Percentiles rank a stretch among this genome's conserved stretches.
Conservation (phyloP, 2,888 invertebrate species). For the Synanthedon formicaeformis region DNA sequence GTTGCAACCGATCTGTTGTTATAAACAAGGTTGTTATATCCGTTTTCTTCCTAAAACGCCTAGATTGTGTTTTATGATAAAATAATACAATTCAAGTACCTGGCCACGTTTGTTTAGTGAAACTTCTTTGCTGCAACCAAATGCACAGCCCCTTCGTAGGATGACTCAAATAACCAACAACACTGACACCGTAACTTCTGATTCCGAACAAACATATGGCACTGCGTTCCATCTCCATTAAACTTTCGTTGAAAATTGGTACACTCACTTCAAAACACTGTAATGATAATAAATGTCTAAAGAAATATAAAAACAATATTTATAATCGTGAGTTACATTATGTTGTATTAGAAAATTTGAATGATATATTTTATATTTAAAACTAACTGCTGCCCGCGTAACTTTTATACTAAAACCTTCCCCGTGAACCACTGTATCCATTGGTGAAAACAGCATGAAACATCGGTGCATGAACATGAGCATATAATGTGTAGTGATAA, state of each 20-base stretch:
- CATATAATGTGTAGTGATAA: no score
- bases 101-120: slow-evolving; percentile 95
- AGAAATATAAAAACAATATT: no score
- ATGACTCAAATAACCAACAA: slow-evolving; percentile 91
- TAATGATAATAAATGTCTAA: slow-evolving; percentile 16
- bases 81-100: slow-evolving; percentile 42
- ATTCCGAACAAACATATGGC: slow-evolving; percentile 95
- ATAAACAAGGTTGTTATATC: no score
- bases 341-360: slow-evolving; percentile 1
- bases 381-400: no score
- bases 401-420: no score
- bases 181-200: slow-evolving; percentile 93
- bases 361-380: neutral
- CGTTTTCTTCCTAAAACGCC: neutral
- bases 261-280: slow-evolving; percentile 91
- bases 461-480: no score
- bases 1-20: no score
- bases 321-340: no score
- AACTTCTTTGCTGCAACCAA: slow-evolving; percentile 92
- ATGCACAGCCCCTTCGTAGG: slow-evolving; percentile 87
- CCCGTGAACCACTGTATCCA: no score
- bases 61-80: no score
- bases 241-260: slow-evolving; percentile 62
- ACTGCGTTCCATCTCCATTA: slow-evolving; percentile 89
- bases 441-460: no score